These are phyloP conservation scores for Trochalopteron elliotii DNA, from an alignment of 2,113 vertebrate genomes.

Conservation along the genomic window DNA sequence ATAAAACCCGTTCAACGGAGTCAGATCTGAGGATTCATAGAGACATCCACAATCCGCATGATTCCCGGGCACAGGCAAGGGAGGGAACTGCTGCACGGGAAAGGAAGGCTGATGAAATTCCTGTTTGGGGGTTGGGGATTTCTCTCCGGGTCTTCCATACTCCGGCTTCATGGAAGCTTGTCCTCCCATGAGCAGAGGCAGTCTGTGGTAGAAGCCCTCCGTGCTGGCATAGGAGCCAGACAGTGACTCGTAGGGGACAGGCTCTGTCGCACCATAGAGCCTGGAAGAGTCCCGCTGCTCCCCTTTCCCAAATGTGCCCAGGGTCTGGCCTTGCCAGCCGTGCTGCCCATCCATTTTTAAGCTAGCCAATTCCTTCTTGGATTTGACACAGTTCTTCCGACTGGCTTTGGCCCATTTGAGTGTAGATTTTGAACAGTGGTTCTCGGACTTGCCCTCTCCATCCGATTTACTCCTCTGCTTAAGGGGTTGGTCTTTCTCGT, in stretches of 20 bases:
- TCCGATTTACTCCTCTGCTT: constrained; percentile 67
- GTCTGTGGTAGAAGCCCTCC: constrained; percentile 84
- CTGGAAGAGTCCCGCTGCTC: constrained; percentile 55
- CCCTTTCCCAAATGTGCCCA: constrained; percentile 40
- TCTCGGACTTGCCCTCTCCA: constrained; percentile 58
- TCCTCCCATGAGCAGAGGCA: constrained; percentile 89
- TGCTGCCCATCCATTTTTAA: constrained; percentile 71
- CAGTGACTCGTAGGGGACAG: constrained; percentile 72
- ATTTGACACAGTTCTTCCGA: constrained; percentile 80
- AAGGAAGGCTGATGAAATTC: constrained; percentile 86
- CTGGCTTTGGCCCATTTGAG: constrained; percentile 75
- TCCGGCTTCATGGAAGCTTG: constrained; percentile 83
- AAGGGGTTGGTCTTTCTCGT: constrained; percentile 77
- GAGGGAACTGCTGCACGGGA: constrained; percentile 76
- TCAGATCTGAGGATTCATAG: constrained; percentile 71
- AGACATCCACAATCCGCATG: constrained; percentile 74
- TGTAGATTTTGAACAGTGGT: constrained; percentile 58
- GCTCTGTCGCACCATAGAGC: neutral
- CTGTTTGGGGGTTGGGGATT: constrained; percentile 87
- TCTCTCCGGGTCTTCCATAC: constrained; percentile 80
- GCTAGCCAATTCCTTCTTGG: constrained; percentile 78
- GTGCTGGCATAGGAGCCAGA: constrained; percentile 84
- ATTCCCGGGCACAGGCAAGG: constrained; percentile 80
- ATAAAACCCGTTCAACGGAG: constrained; percentile 71
- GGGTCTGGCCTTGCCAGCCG: constrained; percentile 41